These are phyloP conservation scores for Cordilura impudica DNA, from an alignment of 2,888 invertebrate genomes.

Conservation along the genomic window DNA sequence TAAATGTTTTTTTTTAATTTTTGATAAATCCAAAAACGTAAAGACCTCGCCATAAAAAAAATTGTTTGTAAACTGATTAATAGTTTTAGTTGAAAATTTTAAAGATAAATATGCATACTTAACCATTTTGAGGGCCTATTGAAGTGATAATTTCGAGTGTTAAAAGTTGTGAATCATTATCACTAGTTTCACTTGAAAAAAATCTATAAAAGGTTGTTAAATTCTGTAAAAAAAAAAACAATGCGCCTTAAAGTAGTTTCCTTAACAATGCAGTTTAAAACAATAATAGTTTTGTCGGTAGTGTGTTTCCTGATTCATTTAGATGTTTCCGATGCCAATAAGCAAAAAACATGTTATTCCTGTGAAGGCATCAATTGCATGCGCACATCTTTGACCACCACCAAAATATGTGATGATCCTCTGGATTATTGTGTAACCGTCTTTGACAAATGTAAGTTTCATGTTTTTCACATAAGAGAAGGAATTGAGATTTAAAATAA, in stretches of 20 bases:
- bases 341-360: conserved; percentile 68
- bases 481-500: not conserved
- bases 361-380: conserved; percentile 73
- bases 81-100: not conserved
- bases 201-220: conserved; percentile 50
- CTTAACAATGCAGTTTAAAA: conserved; percentile 17
- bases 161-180: conserved; percentile 9
- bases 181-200: not conserved
- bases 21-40: no score
- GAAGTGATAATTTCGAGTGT: conserved; percentile 47
- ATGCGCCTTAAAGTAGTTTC: not conserved
- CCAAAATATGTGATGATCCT: conserved; percentile 69
- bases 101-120: not conserved
- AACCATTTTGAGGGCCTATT: conserved; percentile 29
- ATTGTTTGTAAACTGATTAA: not conserved
- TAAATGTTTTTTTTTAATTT: no score
- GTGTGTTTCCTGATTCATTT: conserved; percentile 1
- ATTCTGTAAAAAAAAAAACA: not conserved
- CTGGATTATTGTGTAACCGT: conserved; percentile 75
- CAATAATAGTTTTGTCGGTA: not conserved
- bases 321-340: conserved; percentile 62
- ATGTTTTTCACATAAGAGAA: not conserved
- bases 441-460: conserved; percentile 70
- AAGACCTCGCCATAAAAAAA: not conserved
- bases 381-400: conserved; percentile 65